Evolutionary conservation across 2,113 vertebrate genomes (phyloP).

Genomic region (Arizona elegans): DNA sequence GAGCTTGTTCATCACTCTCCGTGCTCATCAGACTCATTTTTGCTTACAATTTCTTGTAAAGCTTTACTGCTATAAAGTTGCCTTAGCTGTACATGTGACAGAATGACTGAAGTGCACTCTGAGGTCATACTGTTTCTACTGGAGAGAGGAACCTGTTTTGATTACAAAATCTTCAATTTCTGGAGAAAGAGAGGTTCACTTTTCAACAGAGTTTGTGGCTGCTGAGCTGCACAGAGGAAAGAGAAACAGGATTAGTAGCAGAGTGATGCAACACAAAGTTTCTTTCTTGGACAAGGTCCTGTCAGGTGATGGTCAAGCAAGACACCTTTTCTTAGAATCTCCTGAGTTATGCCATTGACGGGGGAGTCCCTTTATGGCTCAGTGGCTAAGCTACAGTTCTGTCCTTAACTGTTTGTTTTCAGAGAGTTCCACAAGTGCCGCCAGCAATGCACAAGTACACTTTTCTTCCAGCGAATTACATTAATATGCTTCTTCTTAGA

Average conservation of each 20-base stretch:
- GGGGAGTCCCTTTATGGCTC: not conserved
- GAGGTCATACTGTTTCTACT: not conserved
- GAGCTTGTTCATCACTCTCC: conserved; percentile 1
- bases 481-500: not conserved
- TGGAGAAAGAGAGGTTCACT: not conserved
- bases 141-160: not conserved
- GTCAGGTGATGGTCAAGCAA: not conserved
- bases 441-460: not conserved
- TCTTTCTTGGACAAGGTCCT: not conserved
- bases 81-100: conserved; percentile 22
- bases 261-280: not conserved
- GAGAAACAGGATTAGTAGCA: not conserved
- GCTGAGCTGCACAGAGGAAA: not conserved
- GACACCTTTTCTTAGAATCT: not conserved
- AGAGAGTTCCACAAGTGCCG: not conserved
- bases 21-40: conserved; percentile 20
- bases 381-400: not conserved
- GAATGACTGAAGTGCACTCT: conserved; percentile 4
- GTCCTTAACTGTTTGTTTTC: not conserved
- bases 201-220: not conserved
- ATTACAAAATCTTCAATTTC: conserved; percentile 1
- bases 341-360: not conserved
- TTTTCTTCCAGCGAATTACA: not conserved
- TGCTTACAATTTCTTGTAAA: conserved; percentile 21
- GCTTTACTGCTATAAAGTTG: not conserved